Conservation (phyloP, 2,888 invertebrate species). For the Sialis lutaria region DNA sequence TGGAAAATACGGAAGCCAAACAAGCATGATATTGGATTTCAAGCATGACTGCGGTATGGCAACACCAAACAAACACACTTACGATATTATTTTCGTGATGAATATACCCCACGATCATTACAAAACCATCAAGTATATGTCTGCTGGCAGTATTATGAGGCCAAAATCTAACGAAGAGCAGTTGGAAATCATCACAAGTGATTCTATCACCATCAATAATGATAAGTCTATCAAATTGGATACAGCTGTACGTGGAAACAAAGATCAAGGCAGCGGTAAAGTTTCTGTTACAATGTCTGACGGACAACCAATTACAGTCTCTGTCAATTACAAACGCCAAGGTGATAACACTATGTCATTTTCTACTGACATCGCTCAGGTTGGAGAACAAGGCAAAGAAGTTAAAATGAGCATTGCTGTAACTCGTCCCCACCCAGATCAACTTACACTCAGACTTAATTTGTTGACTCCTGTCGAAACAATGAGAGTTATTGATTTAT, state of each 20-base stretch:
- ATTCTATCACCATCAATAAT: conserved; percentile 32
- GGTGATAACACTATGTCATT: neutral
- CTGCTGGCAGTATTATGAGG: conserved; percentile 20
- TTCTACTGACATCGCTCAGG: conserved; percentile 12
- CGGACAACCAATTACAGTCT: conserved; percentile 28
- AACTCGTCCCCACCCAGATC: conserved; percentile 20
- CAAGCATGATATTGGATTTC: conserved; percentile 26
- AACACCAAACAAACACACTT: conserved; percentile 25
- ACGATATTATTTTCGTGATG: conserved; percentile 29
- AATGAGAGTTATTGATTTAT: conserved; percentile 30
- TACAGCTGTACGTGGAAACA: conserved; percentile 22
- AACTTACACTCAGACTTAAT: conserved; percentile 26
- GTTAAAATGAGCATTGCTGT: conserved; percentile 22
- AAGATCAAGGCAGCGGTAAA: conserved; percentile 23
- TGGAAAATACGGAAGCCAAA: conserved; percentile 28
- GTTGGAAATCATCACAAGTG: conserved; percentile 14
- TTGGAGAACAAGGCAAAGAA: conserved; percentile 20
- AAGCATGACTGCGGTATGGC: conserved; percentile 21
- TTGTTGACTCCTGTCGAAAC: conserved; percentile 29
- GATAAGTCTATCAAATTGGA: conserved; percentile 31
- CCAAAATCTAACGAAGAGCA: conserved; percentile 11
- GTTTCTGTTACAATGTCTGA: conserved; percentile 28
- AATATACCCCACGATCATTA: conserved; percentile 37
- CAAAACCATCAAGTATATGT: conserved; percentile 33
- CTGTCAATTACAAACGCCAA: conserved; percentile 24